Evolutionary conservation across 2,113 vertebrate genomes (phyloP).

Genomic region (Phrynosoma blainvillii): DNA sequence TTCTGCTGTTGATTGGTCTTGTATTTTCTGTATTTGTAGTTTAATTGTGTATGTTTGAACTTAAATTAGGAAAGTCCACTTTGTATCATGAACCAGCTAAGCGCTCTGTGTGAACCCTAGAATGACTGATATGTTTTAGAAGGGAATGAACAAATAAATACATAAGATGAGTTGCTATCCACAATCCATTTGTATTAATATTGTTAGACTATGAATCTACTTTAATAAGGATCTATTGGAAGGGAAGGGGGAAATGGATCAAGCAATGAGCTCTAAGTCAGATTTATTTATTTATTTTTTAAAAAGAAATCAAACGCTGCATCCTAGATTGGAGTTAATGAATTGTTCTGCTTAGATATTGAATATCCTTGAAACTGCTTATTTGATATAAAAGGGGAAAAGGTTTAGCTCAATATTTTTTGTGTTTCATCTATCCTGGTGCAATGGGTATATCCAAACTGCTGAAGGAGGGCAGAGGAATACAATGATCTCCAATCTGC

Average conservation of each 20-base stretch:
- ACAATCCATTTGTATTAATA: too few relatives aligned
- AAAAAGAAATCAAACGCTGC: too few relatives aligned
- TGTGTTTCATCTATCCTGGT: neutral
- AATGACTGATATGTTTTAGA: neutral
- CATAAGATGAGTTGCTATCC: too few relatives aligned
- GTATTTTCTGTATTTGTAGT: neutral
- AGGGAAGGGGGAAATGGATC: neutral
- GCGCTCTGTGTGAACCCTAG: neutral
- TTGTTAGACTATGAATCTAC: too few relatives aligned
- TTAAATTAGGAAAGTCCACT: too few relatives aligned
- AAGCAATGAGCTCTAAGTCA: neutral
- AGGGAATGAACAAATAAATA: neutral
- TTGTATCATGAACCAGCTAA: neutral
- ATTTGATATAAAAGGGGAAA: neutral
- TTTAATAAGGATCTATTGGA: neutral
- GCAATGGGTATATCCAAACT: fast-evolving
- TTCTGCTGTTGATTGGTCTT: neutral
- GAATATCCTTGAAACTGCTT: neutral
- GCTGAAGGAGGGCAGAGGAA: neutral
- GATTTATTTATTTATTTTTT: too few relatives aligned
- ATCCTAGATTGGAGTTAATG: slow-evolving; percentile 3
- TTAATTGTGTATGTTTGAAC: neutral
- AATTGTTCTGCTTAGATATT: neutral
- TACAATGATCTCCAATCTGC: neutral
- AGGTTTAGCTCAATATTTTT: neutral